Evolutionary conservation across 2,888 invertebrate species (phyloP).

Genomic region (Agriopis leucophaearia): DNA sequence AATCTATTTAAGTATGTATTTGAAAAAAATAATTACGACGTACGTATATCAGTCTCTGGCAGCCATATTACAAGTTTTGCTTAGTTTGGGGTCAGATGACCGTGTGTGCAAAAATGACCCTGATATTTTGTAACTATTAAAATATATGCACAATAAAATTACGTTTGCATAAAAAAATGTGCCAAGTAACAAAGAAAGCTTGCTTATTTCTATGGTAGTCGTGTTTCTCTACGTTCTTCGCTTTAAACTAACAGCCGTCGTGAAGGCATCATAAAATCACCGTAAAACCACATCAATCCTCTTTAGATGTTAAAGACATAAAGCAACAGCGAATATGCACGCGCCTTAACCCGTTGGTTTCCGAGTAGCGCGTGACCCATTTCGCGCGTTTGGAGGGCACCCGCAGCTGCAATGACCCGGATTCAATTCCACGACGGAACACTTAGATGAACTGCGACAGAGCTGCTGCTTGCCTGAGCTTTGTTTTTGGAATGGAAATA

Average conservation of each 20-base stretch:
- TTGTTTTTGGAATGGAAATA: slow-evolving; percentile 11
- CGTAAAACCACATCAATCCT: slow-evolving; percentile 3
- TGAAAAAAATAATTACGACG: no score
- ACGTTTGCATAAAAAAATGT: no score
- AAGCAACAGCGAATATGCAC: slow-evolving; percentile 24
- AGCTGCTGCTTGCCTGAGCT: slow-evolving; percentile 20
- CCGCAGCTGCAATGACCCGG: slow-evolving; percentile 67
- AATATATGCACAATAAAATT: no score
- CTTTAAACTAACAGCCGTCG: neutral
- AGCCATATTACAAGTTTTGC: no score
- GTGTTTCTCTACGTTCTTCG: neutral
- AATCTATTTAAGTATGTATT: no score
- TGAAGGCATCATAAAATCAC: neutral
- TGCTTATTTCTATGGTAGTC: neutral
- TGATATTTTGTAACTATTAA: no score
- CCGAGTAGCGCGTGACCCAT: slow-evolving; percentile 60
- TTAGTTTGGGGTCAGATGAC: no score
- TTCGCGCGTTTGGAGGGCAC: slow-evolving; percentile 62
- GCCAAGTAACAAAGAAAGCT: no score
- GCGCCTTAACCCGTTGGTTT: slow-evolving; percentile 23
- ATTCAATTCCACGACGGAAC: slow-evolving; percentile 58
- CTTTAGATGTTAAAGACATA: slow-evolving; percentile 2
- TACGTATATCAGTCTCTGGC: no score
- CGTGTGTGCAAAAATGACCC: no score
- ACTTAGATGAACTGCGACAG: slow-evolving; percentile 1